Evolutionary conservation across 2,888 invertebrate species (phyloP).

Genomic region (Dorcus parallelipipedus): DNA sequence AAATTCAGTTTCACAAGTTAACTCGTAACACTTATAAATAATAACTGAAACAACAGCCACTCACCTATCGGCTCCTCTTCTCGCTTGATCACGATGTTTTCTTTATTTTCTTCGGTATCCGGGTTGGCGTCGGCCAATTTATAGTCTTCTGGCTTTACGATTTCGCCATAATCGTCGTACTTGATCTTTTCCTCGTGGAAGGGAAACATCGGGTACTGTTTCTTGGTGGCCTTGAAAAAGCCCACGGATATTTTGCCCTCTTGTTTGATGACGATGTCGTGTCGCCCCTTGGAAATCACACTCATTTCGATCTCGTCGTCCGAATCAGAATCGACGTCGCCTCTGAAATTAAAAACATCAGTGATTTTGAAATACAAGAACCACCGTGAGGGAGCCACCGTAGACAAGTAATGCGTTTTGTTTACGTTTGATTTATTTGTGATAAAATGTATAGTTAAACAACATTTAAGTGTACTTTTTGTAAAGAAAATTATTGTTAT

Average conservation of each 20-base stretch:
- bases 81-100: conserved; percentile 61
- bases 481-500: no score
- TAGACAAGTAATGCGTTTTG: no score
- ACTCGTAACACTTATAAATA: no score
- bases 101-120: conserved; percentile 68
- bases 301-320: conserved; percentile 83
- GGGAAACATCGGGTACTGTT: conserved; percentile 96
- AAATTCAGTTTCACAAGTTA: no score
- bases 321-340: conserved; percentile 74
- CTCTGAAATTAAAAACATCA: conserved; percentile 48
- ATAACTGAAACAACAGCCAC: not conserved
- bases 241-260: conserved; percentile 65
- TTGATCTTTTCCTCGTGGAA: conserved; percentile 88
- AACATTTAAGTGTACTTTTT: no score
- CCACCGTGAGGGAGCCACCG: no score
- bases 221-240: conserved; percentile 84
- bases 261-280: conserved; percentile 83
- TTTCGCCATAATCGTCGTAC: conserved; percentile 95
- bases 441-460: no score
- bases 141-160: conserved; percentile 90
- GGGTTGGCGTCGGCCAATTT: conserved; percentile 70
- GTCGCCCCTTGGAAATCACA: conserved; percentile 73
- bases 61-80: conserved; percentile 50
- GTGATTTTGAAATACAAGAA: no score
- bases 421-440: no score